A percentile compares a stretch with the other conserved stretches of the same genome.
Conservation (phyloP, 2,113 vertebrate genomes). For the Etheostoma cragini region DNA sequence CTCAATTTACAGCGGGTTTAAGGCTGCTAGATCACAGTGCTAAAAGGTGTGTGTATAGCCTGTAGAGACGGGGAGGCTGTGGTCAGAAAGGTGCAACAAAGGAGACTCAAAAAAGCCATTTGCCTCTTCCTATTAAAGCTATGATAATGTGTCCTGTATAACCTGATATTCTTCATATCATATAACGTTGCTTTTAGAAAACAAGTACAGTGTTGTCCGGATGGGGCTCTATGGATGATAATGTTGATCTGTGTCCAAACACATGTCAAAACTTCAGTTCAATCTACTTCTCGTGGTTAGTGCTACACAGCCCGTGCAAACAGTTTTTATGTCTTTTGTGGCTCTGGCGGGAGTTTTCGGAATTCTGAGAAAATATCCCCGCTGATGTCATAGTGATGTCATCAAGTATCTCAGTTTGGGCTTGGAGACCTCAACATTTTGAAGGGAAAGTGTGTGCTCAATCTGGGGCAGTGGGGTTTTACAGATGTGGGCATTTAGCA, state of each 20-base stretch:
- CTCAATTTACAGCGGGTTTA: constrained; percentile 50
- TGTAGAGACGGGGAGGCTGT: background rate
- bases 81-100: background rate
- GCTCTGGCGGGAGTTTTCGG: background rate
- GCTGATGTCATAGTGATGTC: constrained; percentile 12
- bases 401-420: background rate
- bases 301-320: background rate
- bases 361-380: background rate
- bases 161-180: background rate
- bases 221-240: no score
- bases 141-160: background rate
- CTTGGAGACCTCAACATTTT: background rate
- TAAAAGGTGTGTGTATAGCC: constrained; percentile 1
- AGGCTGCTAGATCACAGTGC: constrained; percentile 9
- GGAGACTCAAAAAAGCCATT: background rate
- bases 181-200: background rate
- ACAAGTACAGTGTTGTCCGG: no score
- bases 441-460: background rate
- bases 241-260: no score
- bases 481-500: background rate
- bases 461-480: background rate
- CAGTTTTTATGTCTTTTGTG: background rate
- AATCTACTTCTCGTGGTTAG: background rate
- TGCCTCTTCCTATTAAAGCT: background rate
- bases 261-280: no score